A percentile compares a stretch with the other conserved stretches of the same genome.
Evolutionary conservation across 2,113 vertebrate genomes (phyloP).

Genomic region (Zosterops hypoxanthus): DNA sequence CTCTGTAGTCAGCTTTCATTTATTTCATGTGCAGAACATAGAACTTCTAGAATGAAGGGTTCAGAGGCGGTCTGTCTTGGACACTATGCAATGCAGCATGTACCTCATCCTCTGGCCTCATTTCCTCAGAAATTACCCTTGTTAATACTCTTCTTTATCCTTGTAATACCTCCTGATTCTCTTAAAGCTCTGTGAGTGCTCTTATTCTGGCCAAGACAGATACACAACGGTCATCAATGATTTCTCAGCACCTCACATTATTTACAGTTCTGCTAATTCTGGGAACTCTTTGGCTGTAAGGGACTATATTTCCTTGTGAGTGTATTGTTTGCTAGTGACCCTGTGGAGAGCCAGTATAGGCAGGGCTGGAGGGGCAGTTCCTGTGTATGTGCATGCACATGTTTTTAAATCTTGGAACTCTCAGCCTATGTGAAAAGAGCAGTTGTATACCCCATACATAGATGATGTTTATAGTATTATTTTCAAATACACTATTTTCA

Average conservation of each 20-base stretch:
- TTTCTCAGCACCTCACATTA: conserved; percentile 9
- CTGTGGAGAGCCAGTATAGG: neutral
- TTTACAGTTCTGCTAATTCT: neutral
- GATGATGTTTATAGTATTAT: neutral
- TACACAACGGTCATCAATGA: neutral
- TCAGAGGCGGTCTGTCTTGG: neutral
- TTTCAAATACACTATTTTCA: neutral
- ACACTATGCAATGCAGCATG: neutral
- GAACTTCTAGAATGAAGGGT: neutral
- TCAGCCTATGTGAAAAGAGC: neutral
- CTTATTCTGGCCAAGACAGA: neutral
- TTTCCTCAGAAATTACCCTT: conserved; percentile 18
- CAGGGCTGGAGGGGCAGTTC: neutral
- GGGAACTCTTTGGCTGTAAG: neutral
- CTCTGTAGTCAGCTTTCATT: neutral
- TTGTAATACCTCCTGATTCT: conserved; percentile 8
- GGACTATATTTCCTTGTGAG: neutral
- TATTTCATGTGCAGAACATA: neutral
- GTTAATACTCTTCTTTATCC: conserved; percentile 6
- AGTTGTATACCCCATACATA: neutral
- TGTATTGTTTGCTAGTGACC: neutral
- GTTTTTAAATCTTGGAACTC: neutral
- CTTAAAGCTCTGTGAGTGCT: conserved; percentile 6
- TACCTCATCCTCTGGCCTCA: neutral
- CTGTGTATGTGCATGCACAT: rapidly evolving